phyloP scores from a whole-genome alignment of 2,113 vertebrate genomes.

The Serinus canaria region DNA sequence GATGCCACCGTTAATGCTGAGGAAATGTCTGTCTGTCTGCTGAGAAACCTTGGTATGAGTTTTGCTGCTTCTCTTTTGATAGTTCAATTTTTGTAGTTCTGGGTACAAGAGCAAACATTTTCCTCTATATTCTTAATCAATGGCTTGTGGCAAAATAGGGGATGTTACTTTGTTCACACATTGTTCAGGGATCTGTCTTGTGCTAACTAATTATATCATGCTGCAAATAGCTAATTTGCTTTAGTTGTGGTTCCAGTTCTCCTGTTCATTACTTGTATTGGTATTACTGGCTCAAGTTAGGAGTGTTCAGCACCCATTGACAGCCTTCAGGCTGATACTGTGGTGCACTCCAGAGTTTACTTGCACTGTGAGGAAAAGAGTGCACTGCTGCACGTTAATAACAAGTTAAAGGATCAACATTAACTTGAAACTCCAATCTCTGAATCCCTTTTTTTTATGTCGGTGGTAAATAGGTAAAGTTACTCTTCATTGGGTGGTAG shows the following conservation, averaged over 20 bases:
- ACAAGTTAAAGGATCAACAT: not conserved
- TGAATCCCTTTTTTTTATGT: not conserved
- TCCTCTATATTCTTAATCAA: not conserved
- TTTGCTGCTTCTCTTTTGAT: not conserved
- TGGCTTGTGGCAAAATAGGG: not conserved
- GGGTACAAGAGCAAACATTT: not conserved
- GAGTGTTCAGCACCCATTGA: not conserved
- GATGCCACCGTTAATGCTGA: conserved; percentile 78
- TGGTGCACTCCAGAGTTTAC: not conserved
- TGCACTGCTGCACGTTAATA: not conserved
- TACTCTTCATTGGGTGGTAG: not conserved
- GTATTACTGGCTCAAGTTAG: not conserved
- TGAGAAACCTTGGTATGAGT: conserved; percentile 84
- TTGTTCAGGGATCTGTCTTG: not conserved
- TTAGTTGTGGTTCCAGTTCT: not conserved
- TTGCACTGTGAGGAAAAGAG: not conserved
- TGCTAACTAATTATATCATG: not conserved
- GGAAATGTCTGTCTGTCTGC: conserved; percentile 84
- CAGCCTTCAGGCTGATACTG: not conserved
- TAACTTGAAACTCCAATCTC: not conserved
- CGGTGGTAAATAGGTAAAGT: not conserved
- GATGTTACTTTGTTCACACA: not conserved
- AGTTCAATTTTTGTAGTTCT: not conserved
- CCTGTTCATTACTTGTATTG: not conserved
- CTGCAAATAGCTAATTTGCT: not conserved